Base-by-base conservation (phyloP, 2,888 invertebrate genomes). In the Liopterus haemorrhoidalis region DNA sequence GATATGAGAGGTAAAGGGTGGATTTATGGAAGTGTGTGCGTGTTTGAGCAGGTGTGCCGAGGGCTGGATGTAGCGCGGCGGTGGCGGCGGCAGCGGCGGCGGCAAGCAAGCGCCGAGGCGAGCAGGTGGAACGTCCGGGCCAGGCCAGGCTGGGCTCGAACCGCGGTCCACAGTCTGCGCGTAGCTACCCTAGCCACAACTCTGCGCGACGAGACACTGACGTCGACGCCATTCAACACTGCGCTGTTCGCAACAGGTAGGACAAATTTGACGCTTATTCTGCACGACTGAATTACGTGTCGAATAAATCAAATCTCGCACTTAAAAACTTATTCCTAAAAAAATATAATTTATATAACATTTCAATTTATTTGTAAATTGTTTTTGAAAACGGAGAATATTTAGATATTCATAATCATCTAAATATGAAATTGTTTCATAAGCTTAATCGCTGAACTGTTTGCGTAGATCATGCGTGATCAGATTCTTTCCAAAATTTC, bases 121-220 rank as follows among this genome's bases (percentile, higher is more conserved):
- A 53, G 53, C 61, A 57, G 58, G 59, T 59, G 54, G 59, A 57
- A 57, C 57, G 57, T 54, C 62, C 60, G 63, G 61, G 60, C 60
- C 59, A 53, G 56, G 60, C 56, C 43, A 56, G 61, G 56, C 60
- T 60, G 60, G 63, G 60, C 57, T 56, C 51, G 54, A 44, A 44
- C 43, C 43, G 16, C 36, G 43, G 37, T 44, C 43, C 43, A 48
- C 54, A 58, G 57, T 60, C 59, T 59, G 60, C 59, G 60, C 62
- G 61, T 60, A 60, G 59, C 59, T 59, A 58, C 55, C 57, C 58
- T 56, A 59, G 57, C 57, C 52, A 38, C 45, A 51, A 46, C 52
- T 54, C 56, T 55, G 56, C 18, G 19, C 27, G 37, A 28, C 39
- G 16, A 16, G 4, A 30, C 42, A 16, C 42, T 27, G 28, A 20